A percentile compares a stretch with the other conserved stretches of the same genome.
Conservation (phyloP, 2,797 vertebrate genomes). For the Petrocephalus sullivani region DNA sequence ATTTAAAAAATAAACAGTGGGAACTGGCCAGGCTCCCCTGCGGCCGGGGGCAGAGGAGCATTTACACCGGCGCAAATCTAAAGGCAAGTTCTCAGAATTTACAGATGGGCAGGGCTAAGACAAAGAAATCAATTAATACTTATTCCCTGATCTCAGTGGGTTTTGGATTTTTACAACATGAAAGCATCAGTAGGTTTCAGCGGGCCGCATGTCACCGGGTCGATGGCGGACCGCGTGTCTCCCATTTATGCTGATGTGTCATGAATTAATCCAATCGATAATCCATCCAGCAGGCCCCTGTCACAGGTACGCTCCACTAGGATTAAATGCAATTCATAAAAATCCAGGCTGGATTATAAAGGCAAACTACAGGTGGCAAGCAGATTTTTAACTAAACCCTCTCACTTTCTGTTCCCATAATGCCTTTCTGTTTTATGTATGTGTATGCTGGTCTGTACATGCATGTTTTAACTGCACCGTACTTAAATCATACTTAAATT, state of each 20-base stretch:
- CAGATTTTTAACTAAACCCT: neutral
- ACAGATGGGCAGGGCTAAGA: conserved; percentile 75
- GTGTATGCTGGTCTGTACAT: neutral
- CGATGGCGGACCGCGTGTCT: neutral
- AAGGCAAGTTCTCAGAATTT: conserved; percentile 61
- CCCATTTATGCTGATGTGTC: neutral
- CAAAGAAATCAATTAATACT: conserved; percentile 74
- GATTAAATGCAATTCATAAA: neutral
- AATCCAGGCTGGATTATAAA: neutral
- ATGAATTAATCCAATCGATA: neutral
- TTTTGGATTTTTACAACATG: conserved; percentile 72
- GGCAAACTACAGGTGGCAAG: neutral
- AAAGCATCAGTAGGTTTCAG: neutral
- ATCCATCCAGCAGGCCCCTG: neutral
- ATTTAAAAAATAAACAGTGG: conserved; percentile 84
- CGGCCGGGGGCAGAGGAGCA: conserved; percentile 63
- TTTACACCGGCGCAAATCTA: neutral
- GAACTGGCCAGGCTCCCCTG: conserved; percentile 80
- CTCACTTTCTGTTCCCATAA: neutral
- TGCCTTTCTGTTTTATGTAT: neutral
- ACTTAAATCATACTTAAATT: neutral
- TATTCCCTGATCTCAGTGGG: conserved; percentile 72
- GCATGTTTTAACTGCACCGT: neutral
- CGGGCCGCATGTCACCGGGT: neutral
- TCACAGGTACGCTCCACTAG: neutral